These are phyloP conservation scores for Erynnis tages DNA, from an alignment of 2,888 invertebrate genomes.

Conservation along the genomic window DNA sequence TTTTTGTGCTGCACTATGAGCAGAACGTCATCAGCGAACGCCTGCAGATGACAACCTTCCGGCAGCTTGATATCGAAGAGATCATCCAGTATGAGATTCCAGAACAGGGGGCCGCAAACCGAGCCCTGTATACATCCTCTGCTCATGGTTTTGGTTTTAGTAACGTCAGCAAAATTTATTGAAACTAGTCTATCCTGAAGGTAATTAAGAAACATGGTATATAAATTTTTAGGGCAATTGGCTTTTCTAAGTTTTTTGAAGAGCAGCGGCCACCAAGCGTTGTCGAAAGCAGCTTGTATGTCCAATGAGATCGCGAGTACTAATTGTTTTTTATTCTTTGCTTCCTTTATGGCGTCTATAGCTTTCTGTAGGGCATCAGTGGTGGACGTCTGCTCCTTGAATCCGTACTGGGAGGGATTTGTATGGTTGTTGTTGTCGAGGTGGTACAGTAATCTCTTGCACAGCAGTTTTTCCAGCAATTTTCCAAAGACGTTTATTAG, in stretches of 20 bases:
- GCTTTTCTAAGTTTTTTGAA: background rate
- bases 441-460: no score
- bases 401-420: background rate
- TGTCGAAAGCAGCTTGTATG: background rate
- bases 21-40: background rate
- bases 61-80: background rate
- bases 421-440: no score
- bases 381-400: background rate
- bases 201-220: background rate
- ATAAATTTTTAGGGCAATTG: background rate
- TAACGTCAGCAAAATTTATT: background rate
- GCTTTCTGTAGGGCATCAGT: background rate
- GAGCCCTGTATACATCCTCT: constrained; percentile 1
- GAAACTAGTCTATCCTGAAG: background rate
- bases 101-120: background rate
- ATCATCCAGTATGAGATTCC: background rate
- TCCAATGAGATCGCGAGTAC: background rate
- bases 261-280: background rate
- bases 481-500: no score
- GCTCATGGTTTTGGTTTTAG: background rate
- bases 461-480: no score
- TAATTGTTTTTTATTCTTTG: background rate
- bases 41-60: background rate
- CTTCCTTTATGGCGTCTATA: background rate
- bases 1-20: background rate